Evolutionary conservation across 2,113 vertebrate genomes (phyloP).

Genomic region (Coreoperca whiteheadi): DNA sequence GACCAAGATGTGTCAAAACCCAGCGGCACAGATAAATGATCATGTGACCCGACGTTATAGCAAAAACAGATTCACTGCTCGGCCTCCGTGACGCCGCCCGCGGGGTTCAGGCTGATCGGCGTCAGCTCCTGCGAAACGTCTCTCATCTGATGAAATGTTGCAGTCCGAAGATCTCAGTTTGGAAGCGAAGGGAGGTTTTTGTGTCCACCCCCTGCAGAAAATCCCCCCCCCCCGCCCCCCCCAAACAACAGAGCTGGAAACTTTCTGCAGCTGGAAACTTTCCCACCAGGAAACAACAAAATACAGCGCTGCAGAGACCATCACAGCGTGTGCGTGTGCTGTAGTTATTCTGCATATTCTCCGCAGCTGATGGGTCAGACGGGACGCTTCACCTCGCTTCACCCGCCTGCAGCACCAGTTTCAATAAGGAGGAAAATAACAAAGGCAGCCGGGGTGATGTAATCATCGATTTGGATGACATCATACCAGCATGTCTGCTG

Average conservation of each 20-base stretch:
- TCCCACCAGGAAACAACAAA: conserved; percentile 53
- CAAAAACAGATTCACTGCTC: no score
- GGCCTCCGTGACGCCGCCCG: no score
- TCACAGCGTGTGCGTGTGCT: not conserved
- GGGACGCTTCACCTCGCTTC: conserved; percentile 25
- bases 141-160: no score
- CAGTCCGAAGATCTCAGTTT: not conserved
- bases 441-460: not conserved
- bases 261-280: conserved; percentile 49
- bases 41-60: no score
- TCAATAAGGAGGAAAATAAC: no score
- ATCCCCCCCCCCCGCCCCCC: no score
- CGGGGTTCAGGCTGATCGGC: no score
- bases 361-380: conserved; percentile 9
- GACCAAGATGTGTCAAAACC: no score
- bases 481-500: conserved; percentile 19
- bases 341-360: no score
- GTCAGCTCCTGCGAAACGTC: no score
- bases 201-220: conserved; percentile 45
- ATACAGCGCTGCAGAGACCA: conserved; percentile 45
- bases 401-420: not conserved
- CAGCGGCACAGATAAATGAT: no score
- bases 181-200: conserved; percentile 23
- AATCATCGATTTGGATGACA: conserved; percentile 14
- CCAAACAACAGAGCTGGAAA: conserved; percentile 49